Evolutionary conservation across 2,888 invertebrate genomes (phyloP).

Genomic region (Bombyx huttoni): DNA sequence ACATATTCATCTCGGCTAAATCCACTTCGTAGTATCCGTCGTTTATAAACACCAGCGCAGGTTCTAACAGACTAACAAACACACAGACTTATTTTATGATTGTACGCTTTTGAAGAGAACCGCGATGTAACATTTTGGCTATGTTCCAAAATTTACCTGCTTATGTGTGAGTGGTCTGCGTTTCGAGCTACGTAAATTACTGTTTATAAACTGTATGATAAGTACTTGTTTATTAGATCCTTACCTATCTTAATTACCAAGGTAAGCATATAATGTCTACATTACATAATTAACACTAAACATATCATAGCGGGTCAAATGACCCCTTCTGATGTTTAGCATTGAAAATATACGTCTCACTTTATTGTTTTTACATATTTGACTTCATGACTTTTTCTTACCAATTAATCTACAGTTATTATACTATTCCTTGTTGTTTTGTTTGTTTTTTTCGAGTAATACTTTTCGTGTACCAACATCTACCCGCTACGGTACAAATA

Average conservation of each 20-base stretch:
- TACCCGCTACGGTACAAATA: no score
- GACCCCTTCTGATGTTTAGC: no score
- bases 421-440: no score
- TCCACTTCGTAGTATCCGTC: not conserved
- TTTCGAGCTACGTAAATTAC: not conserved
- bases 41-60: constrained; percentile 17
- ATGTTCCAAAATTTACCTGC: constrained; percentile 19
- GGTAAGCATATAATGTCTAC: no score
- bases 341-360: no score
- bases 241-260: not conserved
- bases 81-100: constrained; percentile 30
- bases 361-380: no score
- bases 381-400: no score
- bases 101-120: constrained; percentile 25
- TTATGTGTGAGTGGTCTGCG: not conserved
- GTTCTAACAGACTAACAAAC: constrained; percentile 27
- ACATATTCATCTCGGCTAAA: not conserved
- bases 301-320: no score
- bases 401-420: no score
- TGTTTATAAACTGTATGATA: not conserved
- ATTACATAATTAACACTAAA: no score
- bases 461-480: no score
- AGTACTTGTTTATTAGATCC: not conserved
- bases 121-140: constrained; percentile 29
- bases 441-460: no score